Conservation (phyloP, 1,140 invertebrate genomes). For the Drosophila nasuta region DNA sequence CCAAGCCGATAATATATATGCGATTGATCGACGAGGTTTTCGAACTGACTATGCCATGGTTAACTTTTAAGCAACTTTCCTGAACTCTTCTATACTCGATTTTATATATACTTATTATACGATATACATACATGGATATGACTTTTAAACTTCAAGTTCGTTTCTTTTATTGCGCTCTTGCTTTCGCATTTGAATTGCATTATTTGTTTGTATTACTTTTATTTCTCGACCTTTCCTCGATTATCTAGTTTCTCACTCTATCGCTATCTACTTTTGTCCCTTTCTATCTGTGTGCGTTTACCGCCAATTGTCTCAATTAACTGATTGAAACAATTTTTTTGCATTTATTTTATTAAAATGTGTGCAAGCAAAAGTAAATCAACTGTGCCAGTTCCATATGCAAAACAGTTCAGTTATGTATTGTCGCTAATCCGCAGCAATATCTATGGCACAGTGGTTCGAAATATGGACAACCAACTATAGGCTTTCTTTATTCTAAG, state of each 20-base stretch:
- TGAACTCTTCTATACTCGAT: slow-evolving; percentile 9
- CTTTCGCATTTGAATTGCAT: not conserved
- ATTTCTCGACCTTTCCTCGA: slow-evolving; percentile 22
- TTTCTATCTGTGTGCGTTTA: slow-evolving; percentile 17
- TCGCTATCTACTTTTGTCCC: not conserved
- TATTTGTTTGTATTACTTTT: slow-evolving; percentile 6
- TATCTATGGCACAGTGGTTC: slow-evolving; percentile 52
- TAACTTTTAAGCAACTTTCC: slow-evolving; percentile 66
- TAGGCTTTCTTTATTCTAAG: not conserved
- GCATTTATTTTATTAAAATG: slow-evolving; percentile 83
- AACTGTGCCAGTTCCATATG: slow-evolving; percentile 45
- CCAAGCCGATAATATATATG: slow-evolving; percentile 96
- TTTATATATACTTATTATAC: slow-evolving; percentile 40
- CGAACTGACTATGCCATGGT: slow-evolving; percentile 91
- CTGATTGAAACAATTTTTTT: slow-evolving; percentile 79
- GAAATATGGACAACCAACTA: not conserved
- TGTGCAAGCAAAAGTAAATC: slow-evolving; percentile 73
- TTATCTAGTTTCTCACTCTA: not conserved
- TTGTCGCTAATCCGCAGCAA: slow-evolving; percentile 9
- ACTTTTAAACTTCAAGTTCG: slow-evolving; percentile 40
- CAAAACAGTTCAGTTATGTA: slow-evolving; percentile 33
- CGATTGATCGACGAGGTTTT: slow-evolving; percentile 94
- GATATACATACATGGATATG: slow-evolving; percentile 29
- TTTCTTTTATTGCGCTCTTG: slow-evolving; percentile 21
- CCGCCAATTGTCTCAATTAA: slow-evolving; percentile 82